These are phyloP conservation scores for Chelonus insularis DNA, from an alignment of 1,140 invertebrate genomes.

Conservation along the genomic window DNA sequence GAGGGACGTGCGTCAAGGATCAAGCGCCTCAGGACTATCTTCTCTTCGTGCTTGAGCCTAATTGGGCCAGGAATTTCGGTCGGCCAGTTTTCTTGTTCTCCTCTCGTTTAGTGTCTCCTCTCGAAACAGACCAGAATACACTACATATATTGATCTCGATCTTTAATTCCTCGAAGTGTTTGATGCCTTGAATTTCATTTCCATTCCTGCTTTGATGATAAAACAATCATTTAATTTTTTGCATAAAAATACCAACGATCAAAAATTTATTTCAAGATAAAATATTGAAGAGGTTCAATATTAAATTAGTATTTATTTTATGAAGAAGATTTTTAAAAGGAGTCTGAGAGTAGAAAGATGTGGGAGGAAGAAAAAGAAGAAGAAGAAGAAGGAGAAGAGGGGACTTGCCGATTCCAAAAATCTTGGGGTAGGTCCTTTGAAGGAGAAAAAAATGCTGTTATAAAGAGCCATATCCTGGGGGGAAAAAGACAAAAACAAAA, in stretches of 20 bases:
- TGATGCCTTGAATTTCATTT: background rate
- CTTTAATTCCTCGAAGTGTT: constrained; percentile 22
- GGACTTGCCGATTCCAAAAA: constrained; percentile 45
- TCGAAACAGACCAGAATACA: too few relatives aligned
- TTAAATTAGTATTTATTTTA: background rate
- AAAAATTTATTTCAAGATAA: background rate
- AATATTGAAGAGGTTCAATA: background rate
- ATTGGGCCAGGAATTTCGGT: constrained; percentile 49
- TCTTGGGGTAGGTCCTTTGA: constrained; percentile 47
- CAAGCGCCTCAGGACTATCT: constrained; percentile 32
- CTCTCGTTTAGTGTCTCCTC: background rate
- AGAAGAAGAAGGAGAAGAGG: constrained; percentile 16
- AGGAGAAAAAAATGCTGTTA: constrained; percentile 41
- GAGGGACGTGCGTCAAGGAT: constrained; percentile 18
- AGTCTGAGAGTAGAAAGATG: background rate
- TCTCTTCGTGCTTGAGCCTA: constrained; percentile 45
- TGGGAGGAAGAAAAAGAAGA: background rate
- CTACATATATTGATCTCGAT: too few relatives aligned
- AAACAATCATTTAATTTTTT: background rate
- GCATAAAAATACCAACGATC: too few relatives aligned
- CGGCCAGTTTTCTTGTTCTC: constrained; percentile 7
- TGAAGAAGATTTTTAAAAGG: background rate
- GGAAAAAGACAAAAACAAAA: constrained; percentile 30
- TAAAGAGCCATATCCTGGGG: constrained; percentile 36
- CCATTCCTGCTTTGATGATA: too few relatives aligned